A percentile compares a stretch with the other conserved stretches of the same genome.
Evolutionary conservation across 2,888 invertebrate genomes (phyloP).

Genomic region (Pelosia muscerda): DNA sequence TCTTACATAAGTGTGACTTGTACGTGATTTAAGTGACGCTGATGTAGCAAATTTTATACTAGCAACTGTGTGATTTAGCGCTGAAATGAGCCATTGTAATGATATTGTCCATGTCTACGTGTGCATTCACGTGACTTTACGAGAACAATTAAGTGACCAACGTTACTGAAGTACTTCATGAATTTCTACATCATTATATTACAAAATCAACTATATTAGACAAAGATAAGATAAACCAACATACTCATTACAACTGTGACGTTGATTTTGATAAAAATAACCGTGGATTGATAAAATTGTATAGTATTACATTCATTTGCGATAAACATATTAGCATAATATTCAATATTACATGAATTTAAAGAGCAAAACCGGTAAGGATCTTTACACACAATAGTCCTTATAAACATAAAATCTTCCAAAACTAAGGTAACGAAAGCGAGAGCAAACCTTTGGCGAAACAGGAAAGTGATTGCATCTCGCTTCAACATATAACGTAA

Average conservation of each 20-base stretch:
- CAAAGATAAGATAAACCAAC: conserved; percentile 46
- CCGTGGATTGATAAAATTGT: conserved; percentile 42
- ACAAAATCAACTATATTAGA: conserved; percentile 31
- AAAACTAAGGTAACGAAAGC: conserved; percentile 59
- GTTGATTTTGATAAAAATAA: conserved; percentile 45
- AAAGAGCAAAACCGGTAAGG: conserved; percentile 26
- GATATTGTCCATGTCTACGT: conserved; percentile 32
- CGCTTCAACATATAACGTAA: conserved; percentile 54
- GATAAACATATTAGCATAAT: conserved; percentile 44
- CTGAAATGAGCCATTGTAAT: conserved; percentile 36
- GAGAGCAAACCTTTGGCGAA: conserved; percentile 69
- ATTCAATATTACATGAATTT: conserved; percentile 22
- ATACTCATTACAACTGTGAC: conserved; percentile 43
- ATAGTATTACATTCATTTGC: conserved; percentile 39
- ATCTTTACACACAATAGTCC: conserved; percentile 19
- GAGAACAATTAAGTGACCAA: conserved; percentile 25
- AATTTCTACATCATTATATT: conserved; percentile 31
- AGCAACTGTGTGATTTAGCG: conserved; percentile 32
- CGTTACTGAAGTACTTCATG: conserved; percentile 19
- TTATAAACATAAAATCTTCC: conserved; percentile 25
- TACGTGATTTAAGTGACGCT: conserved; percentile 51
- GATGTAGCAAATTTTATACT: conserved; percentile 49
- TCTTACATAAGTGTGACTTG: conserved; percentile 35
- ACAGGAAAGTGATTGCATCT: conserved; percentile 71
- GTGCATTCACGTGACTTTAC: conserved; percentile 33